These are phyloP conservation scores for Seira musarum DNA, from an alignment of 2,888 invertebrate genomes.

Conservation along the genomic window DNA sequence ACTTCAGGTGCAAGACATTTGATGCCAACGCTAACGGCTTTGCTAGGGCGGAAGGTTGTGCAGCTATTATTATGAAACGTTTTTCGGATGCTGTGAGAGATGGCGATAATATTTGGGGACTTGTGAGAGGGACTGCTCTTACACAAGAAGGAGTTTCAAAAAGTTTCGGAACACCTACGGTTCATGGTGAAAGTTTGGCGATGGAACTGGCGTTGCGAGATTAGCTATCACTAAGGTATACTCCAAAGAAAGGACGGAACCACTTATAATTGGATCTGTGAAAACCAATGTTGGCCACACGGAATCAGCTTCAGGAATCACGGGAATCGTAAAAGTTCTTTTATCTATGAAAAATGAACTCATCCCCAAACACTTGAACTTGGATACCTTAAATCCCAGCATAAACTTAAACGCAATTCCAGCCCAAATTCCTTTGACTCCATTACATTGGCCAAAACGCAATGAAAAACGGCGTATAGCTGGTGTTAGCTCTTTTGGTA, in stretches of 20 bases:
- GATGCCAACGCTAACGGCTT: conserved; percentile 54
- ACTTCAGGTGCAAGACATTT: conserved; percentile 58
- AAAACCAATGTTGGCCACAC: conserved; percentile 63
- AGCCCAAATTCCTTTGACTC: conserved; percentile 49
- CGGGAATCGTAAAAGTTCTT: conserved; percentile 62
- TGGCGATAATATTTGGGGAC: conserved; percentile 45
- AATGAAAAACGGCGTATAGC: conserved; percentile 19
- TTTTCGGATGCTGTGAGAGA: conserved; percentile 47
- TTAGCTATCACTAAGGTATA: conserved; percentile 50
- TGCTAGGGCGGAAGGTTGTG: conserved; percentile 59
- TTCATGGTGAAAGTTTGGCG: conserved; percentile 46
- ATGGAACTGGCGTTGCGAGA: conserved; percentile 53
- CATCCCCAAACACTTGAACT: conserved; percentile 57
- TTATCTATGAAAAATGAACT: conserved; percentile 51
- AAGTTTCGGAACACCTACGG: conserved; percentile 70
- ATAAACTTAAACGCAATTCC: conserved; percentile 58
- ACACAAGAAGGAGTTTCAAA: conserved; percentile 71
- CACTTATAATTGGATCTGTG: conserved; percentile 51
- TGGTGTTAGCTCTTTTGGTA: conserved; percentile 47
- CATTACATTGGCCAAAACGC: conserved; percentile 26
- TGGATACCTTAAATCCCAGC: conserved; percentile 52
- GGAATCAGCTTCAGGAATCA: conserved; percentile 39
- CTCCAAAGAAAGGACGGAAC: conserved; percentile 7
- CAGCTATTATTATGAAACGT: conserved; percentile 53
- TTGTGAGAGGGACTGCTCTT: conserved; percentile 68